Evolutionary conservation across 2,113 vertebrate genomes (phyloP).

Genomic region (Eurystomus gularis): DNA sequence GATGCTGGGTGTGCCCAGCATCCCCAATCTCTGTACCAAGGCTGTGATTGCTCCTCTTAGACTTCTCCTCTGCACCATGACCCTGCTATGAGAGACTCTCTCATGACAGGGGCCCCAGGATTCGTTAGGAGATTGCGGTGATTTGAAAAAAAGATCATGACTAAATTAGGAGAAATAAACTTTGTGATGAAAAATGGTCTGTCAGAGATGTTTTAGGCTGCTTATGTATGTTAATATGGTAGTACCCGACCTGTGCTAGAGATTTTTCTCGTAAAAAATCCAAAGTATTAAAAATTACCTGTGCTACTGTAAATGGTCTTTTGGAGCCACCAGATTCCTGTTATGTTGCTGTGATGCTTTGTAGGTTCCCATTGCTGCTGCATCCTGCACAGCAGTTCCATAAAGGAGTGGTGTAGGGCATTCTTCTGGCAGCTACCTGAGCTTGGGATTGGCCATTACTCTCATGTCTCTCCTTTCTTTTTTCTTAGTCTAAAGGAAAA

Average conservation of each 20-base stretch:
- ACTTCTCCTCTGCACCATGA: accelerated
- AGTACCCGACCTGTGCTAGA: neutral
- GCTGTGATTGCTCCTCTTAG: neutral
- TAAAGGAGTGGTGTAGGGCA: accelerated
- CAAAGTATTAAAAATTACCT: neutral
- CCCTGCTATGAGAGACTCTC: neutral
- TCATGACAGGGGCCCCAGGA: too few species aligned
- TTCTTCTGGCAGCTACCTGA: neutral
- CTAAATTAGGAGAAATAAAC: neutral
- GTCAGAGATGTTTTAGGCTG: neutral
- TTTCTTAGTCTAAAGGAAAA: neutral
- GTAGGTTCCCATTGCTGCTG: neutral
- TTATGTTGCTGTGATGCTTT: neutral
- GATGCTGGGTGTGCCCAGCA: neutral
- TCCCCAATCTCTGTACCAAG: neutral
- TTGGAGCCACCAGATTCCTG: neutral
- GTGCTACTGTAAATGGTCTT: neutral
- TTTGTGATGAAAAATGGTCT: neutral
- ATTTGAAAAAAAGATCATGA: accelerated
- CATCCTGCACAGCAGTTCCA: neutral
- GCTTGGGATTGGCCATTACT: neutral
- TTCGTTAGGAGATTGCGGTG: neutral
- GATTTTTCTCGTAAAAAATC: neutral
- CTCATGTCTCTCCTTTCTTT: accelerated
- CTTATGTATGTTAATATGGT: neutral